These are phyloP conservation scores for Periparus ater DNA, from an alignment of 2,797 vertebrate species.

Conservation along the genomic window DNA sequence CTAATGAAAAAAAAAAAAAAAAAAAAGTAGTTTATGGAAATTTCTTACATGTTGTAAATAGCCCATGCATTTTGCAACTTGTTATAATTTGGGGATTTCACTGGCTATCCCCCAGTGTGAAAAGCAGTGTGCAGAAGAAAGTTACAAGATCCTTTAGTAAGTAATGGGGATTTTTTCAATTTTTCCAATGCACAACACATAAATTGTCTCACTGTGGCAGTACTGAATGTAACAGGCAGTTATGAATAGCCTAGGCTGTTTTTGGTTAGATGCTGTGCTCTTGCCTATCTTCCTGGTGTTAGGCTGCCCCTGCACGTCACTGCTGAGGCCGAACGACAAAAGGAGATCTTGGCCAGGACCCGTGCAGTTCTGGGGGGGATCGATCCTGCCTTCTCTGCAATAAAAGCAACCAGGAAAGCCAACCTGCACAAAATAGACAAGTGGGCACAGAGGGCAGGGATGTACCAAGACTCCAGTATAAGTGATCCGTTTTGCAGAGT, in stretches of 20 bases:
- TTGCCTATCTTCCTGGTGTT: background rate
- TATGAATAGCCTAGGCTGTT: background rate
- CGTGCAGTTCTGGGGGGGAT: fast-evolving
- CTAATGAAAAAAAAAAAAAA: background rate
- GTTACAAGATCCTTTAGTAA: background rate
- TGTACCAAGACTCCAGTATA: background rate
- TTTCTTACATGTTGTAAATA: slow-evolving; percentile 35
- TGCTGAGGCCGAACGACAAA: fast-evolving
- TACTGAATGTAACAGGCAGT: background rate
- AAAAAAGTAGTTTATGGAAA: background rate
- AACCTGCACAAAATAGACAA: background rate
- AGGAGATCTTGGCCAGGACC: background rate
- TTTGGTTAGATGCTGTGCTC: background rate
- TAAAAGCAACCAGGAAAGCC: background rate
- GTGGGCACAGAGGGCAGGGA: background rate
- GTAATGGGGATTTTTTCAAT: background rate
- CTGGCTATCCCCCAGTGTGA: background rate
- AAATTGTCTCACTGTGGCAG: background rate
- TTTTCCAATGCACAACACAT: background rate
- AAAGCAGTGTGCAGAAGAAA: background rate
- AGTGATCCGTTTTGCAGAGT: background rate
- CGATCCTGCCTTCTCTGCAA: background rate
- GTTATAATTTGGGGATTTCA: background rate
- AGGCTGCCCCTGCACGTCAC: background rate
- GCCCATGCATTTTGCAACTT: background rate